Conservation (phyloP, 2,113 vertebrate genomes). For the Atrichornis clamosus region DNA sequence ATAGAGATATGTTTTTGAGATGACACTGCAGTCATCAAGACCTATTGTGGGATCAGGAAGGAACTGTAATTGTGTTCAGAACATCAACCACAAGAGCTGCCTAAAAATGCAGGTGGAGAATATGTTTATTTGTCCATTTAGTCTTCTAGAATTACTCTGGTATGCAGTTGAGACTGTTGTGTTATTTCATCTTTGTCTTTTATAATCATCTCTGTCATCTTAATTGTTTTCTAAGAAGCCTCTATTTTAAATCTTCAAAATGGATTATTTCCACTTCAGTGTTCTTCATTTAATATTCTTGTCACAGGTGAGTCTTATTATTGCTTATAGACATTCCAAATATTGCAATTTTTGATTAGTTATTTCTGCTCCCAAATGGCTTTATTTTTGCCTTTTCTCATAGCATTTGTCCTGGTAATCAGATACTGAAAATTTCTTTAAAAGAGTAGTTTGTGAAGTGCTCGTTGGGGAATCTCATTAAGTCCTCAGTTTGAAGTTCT, state of each 20-base stretch:
- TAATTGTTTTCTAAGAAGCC: not conserved
- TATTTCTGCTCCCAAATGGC: not conserved
- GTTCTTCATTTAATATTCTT: not conserved
- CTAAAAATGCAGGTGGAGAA: not conserved
- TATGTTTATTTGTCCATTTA: not conserved
- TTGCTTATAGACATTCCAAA: not conserved
- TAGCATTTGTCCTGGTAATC: not conserved
- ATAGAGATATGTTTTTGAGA: not conserved
- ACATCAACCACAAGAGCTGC: fast-evolving
- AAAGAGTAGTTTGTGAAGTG: not conserved
- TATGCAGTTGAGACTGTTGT: not conserved
- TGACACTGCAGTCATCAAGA: not conserved
- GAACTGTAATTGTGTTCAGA: not conserved
- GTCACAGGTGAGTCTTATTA: not conserved
- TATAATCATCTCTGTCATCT: not conserved
- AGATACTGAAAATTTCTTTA: not conserved
- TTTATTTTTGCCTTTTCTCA: not conserved
- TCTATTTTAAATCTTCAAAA: not conserved
- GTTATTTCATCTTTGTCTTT: not conserved
- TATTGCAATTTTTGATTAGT: not conserved
- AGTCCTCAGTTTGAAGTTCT: not conserved
- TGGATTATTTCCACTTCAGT: not conserved
- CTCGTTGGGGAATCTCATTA: not conserved
- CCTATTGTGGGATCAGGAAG: not conserved
- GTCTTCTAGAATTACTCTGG: not conserved